Evolutionary conservation across 2,113 vertebrate species (phyloP).

Genomic region (Pseudonaja textilis): DNA sequence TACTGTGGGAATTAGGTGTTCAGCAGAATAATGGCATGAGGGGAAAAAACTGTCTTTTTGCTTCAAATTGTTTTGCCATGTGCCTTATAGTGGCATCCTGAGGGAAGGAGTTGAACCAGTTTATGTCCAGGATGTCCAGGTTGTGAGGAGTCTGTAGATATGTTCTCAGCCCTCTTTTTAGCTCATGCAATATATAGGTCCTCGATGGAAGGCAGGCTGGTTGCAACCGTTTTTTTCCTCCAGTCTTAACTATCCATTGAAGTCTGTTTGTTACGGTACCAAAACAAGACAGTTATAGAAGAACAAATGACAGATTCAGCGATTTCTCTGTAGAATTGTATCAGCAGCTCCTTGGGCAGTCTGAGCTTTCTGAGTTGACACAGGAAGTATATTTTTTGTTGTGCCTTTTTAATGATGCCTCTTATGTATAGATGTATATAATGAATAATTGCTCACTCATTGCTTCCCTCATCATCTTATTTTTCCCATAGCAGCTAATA

Average conservation of each 20-base stretch:
- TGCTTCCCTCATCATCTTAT: conserved; percentile 12
- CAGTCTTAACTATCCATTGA: not conserved
- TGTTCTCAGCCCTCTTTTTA: not conserved
- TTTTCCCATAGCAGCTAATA: not conserved
- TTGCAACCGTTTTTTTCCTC: not conserved
- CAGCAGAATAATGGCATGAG: not conserved
- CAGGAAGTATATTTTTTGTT: not conserved
- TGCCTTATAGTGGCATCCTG: not conserved
- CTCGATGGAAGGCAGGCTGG: not conserved
- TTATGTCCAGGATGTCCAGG: not conserved
- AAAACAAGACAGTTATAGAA: not conserved
- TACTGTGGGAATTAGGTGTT: not conserved
- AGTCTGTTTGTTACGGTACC: not conserved
- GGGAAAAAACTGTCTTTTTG: not conserved
- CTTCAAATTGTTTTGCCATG: not conserved
- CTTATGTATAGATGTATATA: not conserved
- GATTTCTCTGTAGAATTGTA: not conserved
- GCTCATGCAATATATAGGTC: not conserved
- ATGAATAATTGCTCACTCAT: conserved; percentile 14
- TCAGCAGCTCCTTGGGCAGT: not conserved
- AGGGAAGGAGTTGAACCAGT: not conserved
- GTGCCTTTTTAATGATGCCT: not conserved
- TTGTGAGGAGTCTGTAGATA: not conserved
- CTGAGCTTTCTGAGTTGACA: not conserved
- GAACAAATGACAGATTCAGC: too few species aligned